phyloP scores from a whole-genome alignment of 2,797 vertebrate genomes.

The Miichthys miiuy region DNA sequence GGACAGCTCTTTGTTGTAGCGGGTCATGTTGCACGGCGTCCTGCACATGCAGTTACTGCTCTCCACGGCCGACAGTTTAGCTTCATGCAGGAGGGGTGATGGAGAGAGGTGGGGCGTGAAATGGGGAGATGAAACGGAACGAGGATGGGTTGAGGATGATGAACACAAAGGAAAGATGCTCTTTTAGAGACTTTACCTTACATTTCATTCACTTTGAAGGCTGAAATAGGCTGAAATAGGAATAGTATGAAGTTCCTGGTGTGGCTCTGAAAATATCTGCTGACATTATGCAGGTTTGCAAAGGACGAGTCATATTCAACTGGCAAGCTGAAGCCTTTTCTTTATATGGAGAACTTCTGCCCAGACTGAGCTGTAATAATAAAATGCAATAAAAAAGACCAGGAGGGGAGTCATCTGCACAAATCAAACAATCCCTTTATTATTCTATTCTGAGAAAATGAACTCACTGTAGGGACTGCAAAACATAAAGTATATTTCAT shows the following conservation, averaged over 20 bases:
- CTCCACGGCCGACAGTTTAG: slow-evolving; percentile 92
- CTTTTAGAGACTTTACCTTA: slow-evolving; percentile 9
- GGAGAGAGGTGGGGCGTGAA: neutral
- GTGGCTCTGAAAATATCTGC: slow-evolving; percentile 19
- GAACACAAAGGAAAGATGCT: slow-evolving; percentile 8
- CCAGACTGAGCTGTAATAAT: slow-evolving; percentile 16
- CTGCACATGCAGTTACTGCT: slow-evolving; percentile 94
- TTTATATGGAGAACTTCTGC: slow-evolving; percentile 21
- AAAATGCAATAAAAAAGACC: slow-evolving; percentile 33
- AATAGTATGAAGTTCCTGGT: neutral
- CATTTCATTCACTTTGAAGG: neutral
- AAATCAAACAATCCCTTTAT: slow-evolving; percentile 17
- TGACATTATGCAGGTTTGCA: slow-evolving; percentile 5
- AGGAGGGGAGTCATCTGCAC: slow-evolving; percentile 1
- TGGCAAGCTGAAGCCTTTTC: neutral
- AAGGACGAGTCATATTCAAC: neutral
- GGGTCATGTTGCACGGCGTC: slow-evolving; percentile 97
- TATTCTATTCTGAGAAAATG: neutral
- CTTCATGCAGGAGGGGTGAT: slow-evolving; percentile 71
- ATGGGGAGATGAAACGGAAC: neutral
- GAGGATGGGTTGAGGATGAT: slow-evolving; percentile 30
- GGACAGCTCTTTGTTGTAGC: slow-evolving; percentile 99
- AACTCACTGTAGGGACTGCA: neutral
- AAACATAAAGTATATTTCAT: neutral
- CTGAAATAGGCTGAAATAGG: neutral